phyloP scores from a whole-genome alignment of 2,797 vertebrate genomes.

The Anabacerthia variegaticeps region DNA sequence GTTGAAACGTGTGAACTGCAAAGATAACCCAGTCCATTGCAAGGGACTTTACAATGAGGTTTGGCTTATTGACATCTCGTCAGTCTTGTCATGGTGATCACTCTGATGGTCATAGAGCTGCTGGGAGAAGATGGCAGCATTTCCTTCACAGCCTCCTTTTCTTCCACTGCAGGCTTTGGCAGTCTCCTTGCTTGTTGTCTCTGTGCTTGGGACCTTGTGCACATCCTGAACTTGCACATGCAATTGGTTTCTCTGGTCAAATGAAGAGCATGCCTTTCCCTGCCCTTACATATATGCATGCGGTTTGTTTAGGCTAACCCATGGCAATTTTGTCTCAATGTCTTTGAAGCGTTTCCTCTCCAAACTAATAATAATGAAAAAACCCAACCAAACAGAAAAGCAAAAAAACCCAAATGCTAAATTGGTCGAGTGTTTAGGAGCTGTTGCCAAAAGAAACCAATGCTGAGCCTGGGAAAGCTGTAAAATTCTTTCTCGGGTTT shows the following conservation, averaged over 20 bases:
- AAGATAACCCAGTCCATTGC: neutral
- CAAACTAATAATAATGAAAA: neutral
- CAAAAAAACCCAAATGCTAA: neutral
- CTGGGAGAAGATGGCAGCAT: neutral
- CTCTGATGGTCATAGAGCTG: neutral
- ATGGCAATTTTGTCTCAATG: neutral
- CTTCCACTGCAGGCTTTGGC: neutral
- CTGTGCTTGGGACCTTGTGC: neutral
- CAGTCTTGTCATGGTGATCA: neutral
- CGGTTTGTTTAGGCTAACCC: neutral
- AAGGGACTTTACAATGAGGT: neutral
- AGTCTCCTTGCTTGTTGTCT: neutral
- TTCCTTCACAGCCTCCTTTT: neutral
- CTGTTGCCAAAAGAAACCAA: constrained; percentile 1
- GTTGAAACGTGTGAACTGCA: neutral
- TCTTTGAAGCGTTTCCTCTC: neutral
- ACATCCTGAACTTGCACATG: neutral
- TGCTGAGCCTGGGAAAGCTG: neutral
- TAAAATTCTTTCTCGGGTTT: neutral
- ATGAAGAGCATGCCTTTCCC: neutral
- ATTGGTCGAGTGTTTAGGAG: neutral
- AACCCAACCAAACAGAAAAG: neutral
- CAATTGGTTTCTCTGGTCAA: neutral
- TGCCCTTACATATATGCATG: fast-evolving
- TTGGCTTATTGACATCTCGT: neutral